phyloP scores from a whole-genome alignment of 2,113 vertebrate species.

The Gambusia affinis region DNA sequence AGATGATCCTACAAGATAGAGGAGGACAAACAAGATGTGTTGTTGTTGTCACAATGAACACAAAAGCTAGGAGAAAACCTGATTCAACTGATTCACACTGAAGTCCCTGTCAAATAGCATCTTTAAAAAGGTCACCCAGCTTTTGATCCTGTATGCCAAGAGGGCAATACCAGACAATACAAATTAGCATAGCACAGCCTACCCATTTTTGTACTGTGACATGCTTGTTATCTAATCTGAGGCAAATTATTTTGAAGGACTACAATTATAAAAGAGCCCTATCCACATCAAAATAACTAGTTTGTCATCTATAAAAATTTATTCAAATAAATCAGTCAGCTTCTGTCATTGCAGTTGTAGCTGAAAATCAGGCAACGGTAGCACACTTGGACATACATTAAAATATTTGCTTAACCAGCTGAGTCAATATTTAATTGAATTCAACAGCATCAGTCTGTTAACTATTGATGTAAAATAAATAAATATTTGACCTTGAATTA shows the following conservation, averaged over 20 bases:
- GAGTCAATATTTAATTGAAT: not conserved
- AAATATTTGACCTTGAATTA: too few species aligned
- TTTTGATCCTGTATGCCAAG: not conserved
- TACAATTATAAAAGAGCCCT: too few species aligned
- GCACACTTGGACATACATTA: not conserved
- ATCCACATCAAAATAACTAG: not conserved
- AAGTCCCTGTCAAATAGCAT: not conserved
- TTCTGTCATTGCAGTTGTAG: too few species aligned
- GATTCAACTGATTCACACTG: not conserved
- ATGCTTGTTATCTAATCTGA: not conserved
- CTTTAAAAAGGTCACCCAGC: not conserved
- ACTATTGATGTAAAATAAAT: not conserved
- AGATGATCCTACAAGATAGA: not conserved
- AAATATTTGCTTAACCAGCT: not conserved
- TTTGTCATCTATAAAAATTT: not conserved
- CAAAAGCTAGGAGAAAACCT: not conserved
- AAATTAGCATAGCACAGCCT: not conserved
- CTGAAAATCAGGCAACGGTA: too few species aligned
- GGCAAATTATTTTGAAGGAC: not conserved
- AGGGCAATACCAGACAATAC: not conserved
- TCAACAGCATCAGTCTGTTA: not conserved
- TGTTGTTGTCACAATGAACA: not conserved
- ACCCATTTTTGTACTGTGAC: not conserved
- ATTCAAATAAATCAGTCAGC: too few species aligned
- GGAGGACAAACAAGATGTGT: not conserved